These are phyloP conservation scores for Danionella dracula DNA, from an alignment of 2,797 vertebrate genomes.

Conservation along the genomic window DNA sequence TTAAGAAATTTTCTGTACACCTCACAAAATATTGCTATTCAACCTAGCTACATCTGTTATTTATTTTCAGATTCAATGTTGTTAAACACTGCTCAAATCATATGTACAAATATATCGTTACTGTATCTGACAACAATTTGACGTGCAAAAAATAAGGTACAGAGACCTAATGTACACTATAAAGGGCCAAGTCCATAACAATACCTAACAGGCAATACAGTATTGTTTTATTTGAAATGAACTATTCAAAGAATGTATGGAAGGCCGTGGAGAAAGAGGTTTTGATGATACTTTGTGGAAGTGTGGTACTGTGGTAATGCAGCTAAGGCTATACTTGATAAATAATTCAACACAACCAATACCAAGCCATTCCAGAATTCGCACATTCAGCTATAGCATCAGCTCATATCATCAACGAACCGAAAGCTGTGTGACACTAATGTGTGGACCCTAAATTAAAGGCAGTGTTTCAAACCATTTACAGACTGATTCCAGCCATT, in stretches of 20 bases:
- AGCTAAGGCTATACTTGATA: slow-evolving; percentile 11
- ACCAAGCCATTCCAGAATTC: slow-evolving; percentile 4
- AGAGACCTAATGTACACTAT: too few species aligned
- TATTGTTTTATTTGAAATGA: not conserved
- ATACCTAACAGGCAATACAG: not conserved
- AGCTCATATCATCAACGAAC: not conserved
- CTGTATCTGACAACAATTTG: slow-evolving; percentile 31
- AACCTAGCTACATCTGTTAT: too few species aligned
- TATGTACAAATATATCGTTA: slow-evolving; percentile 44
- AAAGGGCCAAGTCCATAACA: not conserved
- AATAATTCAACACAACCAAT: slow-evolving; percentile 24
- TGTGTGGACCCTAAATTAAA: slow-evolving; percentile 14
- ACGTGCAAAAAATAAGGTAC: slow-evolving; percentile 8
- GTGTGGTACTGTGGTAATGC: not conserved
- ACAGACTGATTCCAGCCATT: slow-evolving; percentile 23
- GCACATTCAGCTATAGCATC: not conserved
- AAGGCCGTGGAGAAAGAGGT: not conserved
- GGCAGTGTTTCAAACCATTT: slow-evolving; percentile 15
- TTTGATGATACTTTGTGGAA: not conserved
- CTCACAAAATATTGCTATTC: too few species aligned
- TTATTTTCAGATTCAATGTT: too few species aligned
- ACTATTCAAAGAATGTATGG: not conserved
- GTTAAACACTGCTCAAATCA: too few species aligned
- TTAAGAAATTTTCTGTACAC: too few species aligned
- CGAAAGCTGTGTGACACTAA: slow-evolving; percentile 3